Conservation (phyloP, 2,797 vertebrate species). For the Streptopelia turtur region DNA sequence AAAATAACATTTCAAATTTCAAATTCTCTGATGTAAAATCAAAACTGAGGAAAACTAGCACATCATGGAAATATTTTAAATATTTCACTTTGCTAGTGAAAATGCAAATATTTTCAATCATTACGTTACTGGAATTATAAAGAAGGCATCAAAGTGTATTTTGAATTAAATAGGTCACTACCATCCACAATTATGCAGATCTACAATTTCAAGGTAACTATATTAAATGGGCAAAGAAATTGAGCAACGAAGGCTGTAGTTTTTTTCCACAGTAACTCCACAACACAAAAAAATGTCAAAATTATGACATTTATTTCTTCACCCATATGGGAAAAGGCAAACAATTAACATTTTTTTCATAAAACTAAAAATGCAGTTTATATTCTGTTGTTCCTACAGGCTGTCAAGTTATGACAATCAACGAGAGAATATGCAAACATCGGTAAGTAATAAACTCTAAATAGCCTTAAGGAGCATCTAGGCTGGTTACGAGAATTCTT, state of each 20-base stretch:
- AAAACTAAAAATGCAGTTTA: not conserved
- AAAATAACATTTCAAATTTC: not conserved
- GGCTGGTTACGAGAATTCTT: not conserved
- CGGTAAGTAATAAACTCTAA: not conserved
- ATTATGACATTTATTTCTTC: not conserved
- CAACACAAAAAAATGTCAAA: not conserved
- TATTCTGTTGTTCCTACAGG: not conserved
- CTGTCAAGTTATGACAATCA: not conserved
- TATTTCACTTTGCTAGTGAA: not conserved
- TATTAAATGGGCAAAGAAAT: not conserved
- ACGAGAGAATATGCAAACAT: not conserved
- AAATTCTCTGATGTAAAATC: not conserved
- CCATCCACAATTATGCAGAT: not conserved
- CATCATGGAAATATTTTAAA: not conserved
- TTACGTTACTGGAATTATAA: not conserved
- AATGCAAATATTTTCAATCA: not conserved
- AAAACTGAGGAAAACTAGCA: not conserved
- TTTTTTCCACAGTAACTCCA: not conserved
- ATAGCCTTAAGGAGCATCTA: not conserved
- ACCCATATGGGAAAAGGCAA: not conserved
- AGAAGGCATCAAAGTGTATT: not conserved
- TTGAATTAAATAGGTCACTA: not conserved
- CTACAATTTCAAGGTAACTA: not conserved
- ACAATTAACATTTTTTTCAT: not conserved
- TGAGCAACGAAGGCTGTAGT: not conserved